phyloP scores from a whole-genome alignment of 2,797 vertebrate genomes.

The Merluccius polli region DNA sequence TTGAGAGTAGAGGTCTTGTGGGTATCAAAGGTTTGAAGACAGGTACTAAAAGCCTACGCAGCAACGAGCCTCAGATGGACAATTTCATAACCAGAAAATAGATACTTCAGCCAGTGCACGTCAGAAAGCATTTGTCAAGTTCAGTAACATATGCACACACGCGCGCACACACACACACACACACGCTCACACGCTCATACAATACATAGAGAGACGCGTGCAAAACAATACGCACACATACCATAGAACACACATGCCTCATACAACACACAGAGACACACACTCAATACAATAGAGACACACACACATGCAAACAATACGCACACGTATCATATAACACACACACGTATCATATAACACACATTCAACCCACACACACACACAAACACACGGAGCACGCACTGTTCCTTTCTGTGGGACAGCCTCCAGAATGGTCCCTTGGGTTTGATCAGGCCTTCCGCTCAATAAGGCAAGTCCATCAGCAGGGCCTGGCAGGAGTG shows the following conservation, averaged over 20 bases:
- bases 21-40: constrained; percentile 4
- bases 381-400: neutral
- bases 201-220: neutral
- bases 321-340: neutral
- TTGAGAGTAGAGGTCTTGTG: constrained; percentile 10
- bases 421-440: constrained; percentile 43
- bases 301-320: constrained; percentile 7
- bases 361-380: neutral
- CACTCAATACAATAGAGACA: neutral
- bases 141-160: constrained; percentile 24
- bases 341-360: neutral
- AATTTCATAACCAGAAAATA: constrained; percentile 27
- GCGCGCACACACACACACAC: constrained; percentile 26
- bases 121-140: constrained; percentile 23
- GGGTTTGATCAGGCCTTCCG: constrained; percentile 58
- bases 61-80: constrained; percentile 48
- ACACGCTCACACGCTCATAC: constrained; percentile 5
- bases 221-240: neutral
- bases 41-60: constrained; percentile 54
- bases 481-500: constrained; percentile 53
- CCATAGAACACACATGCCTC: no score
- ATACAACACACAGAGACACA: no score
- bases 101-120: constrained; percentile 39
- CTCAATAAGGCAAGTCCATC: constrained; percentile 65
- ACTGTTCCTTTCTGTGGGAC: constrained; percentile 36